Percentiles rank a stretch among this genome's conserved stretches.
These are phyloP conservation scores for Drosophila vallismaia DNA, from an alignment of 2,888 invertebrate genomes.

Conservation along the genomic window DNA sequence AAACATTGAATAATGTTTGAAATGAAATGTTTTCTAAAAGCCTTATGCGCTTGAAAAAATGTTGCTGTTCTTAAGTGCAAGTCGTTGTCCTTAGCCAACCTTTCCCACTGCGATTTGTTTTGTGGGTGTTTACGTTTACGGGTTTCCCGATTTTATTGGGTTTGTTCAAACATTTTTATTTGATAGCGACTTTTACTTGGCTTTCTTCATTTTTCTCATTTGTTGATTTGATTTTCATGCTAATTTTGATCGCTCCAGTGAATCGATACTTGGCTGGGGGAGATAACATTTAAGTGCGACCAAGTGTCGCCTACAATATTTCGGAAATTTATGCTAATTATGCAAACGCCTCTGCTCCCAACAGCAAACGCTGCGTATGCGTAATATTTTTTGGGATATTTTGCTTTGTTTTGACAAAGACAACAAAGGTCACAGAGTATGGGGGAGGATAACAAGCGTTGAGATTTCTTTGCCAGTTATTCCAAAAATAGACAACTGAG, in stretches of 20 bases:
- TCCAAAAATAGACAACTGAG: constrained; percentile 39
- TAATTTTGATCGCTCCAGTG: constrained; percentile 62
- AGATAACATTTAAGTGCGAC: constrained; percentile 46
- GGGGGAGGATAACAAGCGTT: constrained; percentile 1
- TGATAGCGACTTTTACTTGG: constrained; percentile 43
- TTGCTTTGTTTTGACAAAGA: constrained; percentile 46
- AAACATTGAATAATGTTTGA: not conserved
- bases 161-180: constrained; percentile 61
- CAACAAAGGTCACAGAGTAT: constrained; percentile 41
- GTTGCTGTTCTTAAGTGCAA: constrained; percentile 4
- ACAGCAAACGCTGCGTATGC: constrained; percentile 55
- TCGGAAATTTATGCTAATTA: constrained; percentile 73
- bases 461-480: constrained; percentile 27
- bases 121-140: constrained; percentile 10
- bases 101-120: constrained; percentile 25
- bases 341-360: constrained; percentile 45
- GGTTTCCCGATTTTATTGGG: constrained; percentile 12
- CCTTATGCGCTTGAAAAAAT: too few species aligned
- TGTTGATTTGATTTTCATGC: constrained; percentile 72
- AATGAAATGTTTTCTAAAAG: not conserved
- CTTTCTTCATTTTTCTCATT: constrained; percentile 37
- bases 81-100: constrained; percentile 21
- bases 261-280: constrained; percentile 58
- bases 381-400: constrained; percentile 57
- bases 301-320: constrained; percentile 59